phyloP scores from a whole-genome alignment of 2,113 vertebrate genomes.

The Heliornis fulica region DNA sequence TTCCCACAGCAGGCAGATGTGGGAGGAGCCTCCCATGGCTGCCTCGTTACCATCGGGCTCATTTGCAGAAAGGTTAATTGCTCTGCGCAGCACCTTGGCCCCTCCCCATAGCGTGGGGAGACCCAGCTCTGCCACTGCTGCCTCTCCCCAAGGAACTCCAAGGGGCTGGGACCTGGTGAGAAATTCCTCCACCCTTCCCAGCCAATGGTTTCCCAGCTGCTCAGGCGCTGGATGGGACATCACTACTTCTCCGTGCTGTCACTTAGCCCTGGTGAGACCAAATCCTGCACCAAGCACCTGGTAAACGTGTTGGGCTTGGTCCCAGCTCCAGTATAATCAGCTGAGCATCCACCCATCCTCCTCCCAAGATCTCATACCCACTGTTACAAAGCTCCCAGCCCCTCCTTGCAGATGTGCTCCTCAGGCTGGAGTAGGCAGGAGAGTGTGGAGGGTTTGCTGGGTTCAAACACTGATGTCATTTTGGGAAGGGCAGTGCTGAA shows the following conservation, averaged over 20 bases:
- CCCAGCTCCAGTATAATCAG: accelerated
- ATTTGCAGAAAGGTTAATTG: background rate
- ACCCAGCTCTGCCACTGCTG: accelerated
- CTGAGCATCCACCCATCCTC: background rate
- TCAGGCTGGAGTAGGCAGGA: accelerated
- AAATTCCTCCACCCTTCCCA: background rate
- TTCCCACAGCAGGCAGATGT: accelerated
- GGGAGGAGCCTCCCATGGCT: background rate
- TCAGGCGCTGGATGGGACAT: background rate
- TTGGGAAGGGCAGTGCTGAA: background rate
- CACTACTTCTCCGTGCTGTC: background rate
- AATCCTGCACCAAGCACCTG: background rate
- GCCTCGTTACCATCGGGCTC: accelerated
- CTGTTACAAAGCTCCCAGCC: accelerated
- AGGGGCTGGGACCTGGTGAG: background rate
- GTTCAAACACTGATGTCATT: accelerated
- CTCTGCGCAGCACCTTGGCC: background rate
- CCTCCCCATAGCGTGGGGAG: background rate
- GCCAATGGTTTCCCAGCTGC: background rate
- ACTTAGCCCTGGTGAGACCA: accelerated
- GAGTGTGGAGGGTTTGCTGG: background rate
- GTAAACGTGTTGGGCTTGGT: accelerated
- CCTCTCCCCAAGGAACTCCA: background rate
- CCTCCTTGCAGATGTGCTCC: accelerated
- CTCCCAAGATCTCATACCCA: no score